Conservation (phyloP, 2,888 invertebrate species). For the Eupithecia vulgata region DNA sequence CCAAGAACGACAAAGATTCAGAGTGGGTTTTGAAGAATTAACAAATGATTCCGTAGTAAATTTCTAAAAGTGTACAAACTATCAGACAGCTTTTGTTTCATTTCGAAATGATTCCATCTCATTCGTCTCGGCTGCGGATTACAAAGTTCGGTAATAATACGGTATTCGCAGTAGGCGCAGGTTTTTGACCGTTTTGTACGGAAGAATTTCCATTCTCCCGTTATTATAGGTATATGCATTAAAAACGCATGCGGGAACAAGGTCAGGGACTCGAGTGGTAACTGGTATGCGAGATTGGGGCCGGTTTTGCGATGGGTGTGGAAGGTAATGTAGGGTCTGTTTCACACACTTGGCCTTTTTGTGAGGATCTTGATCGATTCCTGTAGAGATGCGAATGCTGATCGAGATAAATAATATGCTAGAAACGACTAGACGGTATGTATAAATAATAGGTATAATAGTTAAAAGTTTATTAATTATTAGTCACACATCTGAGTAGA, state of each 20-base stretch:
- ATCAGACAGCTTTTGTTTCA: no score
- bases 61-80: no score
- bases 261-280: constrained; percentile 11
- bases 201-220: constrained; percentile 59
- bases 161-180: constrained; percentile 55
- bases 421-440: no score
- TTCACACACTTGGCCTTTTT: not conserved
- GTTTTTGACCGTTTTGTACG: constrained; percentile 53
- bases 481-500: no score
- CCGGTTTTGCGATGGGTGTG: constrained; percentile 14
- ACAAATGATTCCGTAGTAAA: no score
- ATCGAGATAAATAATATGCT: no score
- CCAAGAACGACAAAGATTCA: no score
- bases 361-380: not conserved
- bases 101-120: not conserved
- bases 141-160: constrained; percentile 24
- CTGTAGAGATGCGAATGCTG: no score
- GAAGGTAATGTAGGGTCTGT: not conserved
- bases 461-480: no score
- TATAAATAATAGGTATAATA: no score
- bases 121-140: not conserved
- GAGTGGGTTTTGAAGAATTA: no score
- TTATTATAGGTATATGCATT: constrained; percentile 42
- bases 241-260: constrained; percentile 21
- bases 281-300: constrained; percentile 13